phyloP scores from a whole-genome alignment of 2,888 invertebrate species.

The Timema podura region DNA sequence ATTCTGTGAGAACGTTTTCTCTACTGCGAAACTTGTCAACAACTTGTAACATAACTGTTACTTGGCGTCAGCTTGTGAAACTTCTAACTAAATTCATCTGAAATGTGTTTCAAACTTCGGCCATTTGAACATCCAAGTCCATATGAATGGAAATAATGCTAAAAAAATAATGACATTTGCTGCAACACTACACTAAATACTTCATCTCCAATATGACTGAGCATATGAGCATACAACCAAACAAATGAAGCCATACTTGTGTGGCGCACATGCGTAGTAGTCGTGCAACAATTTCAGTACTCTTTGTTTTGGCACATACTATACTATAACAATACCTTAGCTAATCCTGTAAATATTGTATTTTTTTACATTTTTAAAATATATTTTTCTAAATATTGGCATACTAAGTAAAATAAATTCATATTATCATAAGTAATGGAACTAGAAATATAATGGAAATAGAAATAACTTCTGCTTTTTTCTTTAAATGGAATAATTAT shows the following conservation, averaged over 20 bases:
- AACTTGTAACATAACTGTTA: neutral
- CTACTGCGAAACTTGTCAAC: neutral
- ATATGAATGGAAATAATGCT: neutral
- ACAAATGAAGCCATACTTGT: neutral
- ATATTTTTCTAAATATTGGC: no score
- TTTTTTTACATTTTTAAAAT: no score
- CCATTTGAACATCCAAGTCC: constrained; percentile 1
- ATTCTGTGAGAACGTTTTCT: neutral
- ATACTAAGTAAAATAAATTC: no score
- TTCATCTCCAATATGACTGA: neutral
- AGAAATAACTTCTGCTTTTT: no score
- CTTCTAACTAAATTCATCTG: neutral
- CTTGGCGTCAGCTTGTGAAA: neutral
- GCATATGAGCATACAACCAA: neutral
- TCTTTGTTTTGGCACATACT: no score
- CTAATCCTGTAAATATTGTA: no score
- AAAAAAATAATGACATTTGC: neutral
- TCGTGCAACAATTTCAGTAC: no score
- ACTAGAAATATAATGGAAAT: no score
- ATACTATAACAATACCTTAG: no score
- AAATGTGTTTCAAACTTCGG: neutral
- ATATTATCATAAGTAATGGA: no score
- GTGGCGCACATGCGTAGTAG: no score
- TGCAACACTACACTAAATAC: neutral
- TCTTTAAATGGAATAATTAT: no score